Conservation (phyloP, 2,797 vertebrate genomes). For the Lophius americanus region DNA sequence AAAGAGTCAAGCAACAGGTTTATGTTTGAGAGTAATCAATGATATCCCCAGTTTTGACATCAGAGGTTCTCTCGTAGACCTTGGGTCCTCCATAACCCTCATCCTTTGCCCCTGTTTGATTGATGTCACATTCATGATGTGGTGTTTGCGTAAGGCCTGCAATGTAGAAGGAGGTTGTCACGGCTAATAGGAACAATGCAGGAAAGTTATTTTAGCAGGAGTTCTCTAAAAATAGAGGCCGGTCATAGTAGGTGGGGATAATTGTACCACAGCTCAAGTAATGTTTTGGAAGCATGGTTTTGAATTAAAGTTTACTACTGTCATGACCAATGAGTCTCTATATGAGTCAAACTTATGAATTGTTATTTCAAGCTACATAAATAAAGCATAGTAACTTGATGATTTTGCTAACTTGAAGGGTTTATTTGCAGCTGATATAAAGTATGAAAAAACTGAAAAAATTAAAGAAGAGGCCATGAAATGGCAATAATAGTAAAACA, state of each 20-base stretch:
- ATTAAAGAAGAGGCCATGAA: too few species aligned
- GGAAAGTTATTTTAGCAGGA: constrained; percentile 14
- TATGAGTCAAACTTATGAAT: neutral
- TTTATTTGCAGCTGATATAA: too few species aligned
- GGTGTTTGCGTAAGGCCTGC: constrained; percentile 21
- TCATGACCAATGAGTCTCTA: neutral
- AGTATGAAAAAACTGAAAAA: too few species aligned
- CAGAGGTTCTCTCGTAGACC: constrained; percentile 30
- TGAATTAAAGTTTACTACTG: neutral
- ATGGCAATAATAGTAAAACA: too few species aligned
- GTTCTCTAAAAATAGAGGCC: constrained; percentile 1
- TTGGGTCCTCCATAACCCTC: neutral
- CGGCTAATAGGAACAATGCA: constrained; percentile 3
- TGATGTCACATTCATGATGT: constrained; percentile 29
- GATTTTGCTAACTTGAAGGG: neutral
- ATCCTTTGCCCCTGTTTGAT: constrained; percentile 15
- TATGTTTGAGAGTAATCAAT: neutral
- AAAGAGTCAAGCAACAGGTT: neutral
- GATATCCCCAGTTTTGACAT: constrained; percentile 4
- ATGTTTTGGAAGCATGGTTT: constrained; percentile 5
- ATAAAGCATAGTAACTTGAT: neutral
- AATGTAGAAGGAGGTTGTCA: constrained; percentile 11
- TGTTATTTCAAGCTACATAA: too few species aligned
- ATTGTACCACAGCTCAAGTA: neutral
- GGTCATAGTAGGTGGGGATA: neutral